Evolutionary conservation across 1,140 invertebrate species (phyloP).

Genomic region (Chlorops oryzae): DNA sequence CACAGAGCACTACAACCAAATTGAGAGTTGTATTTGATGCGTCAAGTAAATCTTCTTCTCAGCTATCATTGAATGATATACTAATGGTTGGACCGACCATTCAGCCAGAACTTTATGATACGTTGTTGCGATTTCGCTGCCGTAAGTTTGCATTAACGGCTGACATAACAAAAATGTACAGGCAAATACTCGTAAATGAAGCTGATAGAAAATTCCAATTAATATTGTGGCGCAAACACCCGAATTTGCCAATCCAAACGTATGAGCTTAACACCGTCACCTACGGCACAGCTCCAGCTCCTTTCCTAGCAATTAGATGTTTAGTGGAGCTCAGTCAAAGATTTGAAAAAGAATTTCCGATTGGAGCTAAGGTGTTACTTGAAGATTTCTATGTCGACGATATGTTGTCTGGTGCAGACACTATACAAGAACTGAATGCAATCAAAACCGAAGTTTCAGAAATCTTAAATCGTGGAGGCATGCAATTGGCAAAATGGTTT

Average conservation of each 20-base stretch:
- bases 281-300: constrained; percentile 35
- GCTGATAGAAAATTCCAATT: constrained; percentile 30
- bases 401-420: background rate
- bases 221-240: constrained; percentile 38
- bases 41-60: constrained; percentile 9
- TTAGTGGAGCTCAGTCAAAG: constrained; percentile 34
- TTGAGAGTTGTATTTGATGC: constrained; percentile 11
- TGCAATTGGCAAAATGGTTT: constrained; percentile 3
- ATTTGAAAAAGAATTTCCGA: constrained; percentile 19
- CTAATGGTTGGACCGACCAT: constrained; percentile 15
- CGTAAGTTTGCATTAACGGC: constrained; percentile 22
- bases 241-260: constrained; percentile 15
- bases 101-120: constrained; percentile 23
- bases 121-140: constrained; percentile 43
- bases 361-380: constrained; percentile 24
- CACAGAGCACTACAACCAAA: constrained; percentile 17
- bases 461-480: background rate
- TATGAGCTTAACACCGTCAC: constrained; percentile 26
- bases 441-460: background rate
- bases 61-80: constrained; percentile 20
- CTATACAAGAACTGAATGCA: background rate
- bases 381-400: constrained; percentile 19
- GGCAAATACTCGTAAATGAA: constrained; percentile 23
- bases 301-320: constrained; percentile 32
- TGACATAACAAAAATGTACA: constrained; percentile 36